These are phyloP conservation scores for Ectropis grisescens DNA, from an alignment of 1,140 invertebrate genomes.

Conservation along the genomic window DNA sequence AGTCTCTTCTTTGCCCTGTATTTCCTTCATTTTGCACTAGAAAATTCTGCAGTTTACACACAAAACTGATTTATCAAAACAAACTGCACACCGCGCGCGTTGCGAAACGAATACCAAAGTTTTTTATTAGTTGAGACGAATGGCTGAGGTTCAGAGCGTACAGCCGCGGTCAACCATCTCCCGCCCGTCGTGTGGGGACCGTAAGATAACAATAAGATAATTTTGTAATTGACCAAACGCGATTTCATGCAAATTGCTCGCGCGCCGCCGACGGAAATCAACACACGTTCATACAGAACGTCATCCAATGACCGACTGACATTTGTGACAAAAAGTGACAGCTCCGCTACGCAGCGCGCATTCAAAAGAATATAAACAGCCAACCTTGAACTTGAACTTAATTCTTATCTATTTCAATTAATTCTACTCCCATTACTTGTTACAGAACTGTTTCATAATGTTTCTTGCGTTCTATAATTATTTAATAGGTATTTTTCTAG, in stretches of 20 bases:
- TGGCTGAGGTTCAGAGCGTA: slow-evolving; percentile 24
- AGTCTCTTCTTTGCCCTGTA: slow-evolving; percentile 48
- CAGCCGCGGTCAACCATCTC: slow-evolving; percentile 27
- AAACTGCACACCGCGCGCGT: slow-evolving; percentile 11
- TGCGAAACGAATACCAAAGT: slow-evolving; percentile 6
- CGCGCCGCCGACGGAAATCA: slow-evolving; percentile 26
- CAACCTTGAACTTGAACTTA: slow-evolving; percentile 46
- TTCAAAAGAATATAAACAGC: slow-evolving; percentile 21
- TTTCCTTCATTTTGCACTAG: slow-evolving; percentile 38
- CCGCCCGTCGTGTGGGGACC: slow-evolving; percentile 10
- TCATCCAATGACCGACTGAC: slow-evolving; percentile 51
- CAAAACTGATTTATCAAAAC: slow-evolving; percentile 27
- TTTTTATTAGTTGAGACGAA: slow-evolving; percentile 25
- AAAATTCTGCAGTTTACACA: slow-evolving; percentile 28
- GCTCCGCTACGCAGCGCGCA: slow-evolving; percentile 22
- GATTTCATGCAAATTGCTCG: slow-evolving; percentile 53
- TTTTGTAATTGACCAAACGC: slow-evolving; percentile 60
- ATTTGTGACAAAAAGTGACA: slow-evolving; percentile 23
- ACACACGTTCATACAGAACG: slow-evolving; percentile 42
- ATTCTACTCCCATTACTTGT: too few species aligned
- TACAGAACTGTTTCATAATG: too few species aligned
- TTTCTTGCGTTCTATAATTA: too few species aligned
- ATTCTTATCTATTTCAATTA: too few species aligned
- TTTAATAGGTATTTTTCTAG: too few species aligned
- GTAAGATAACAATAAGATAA: slow-evolving; percentile 34